These are phyloP conservation scores for Ormyrus thymus DNA, from an alignment of 2,888 invertebrate species.

Conservation along the genomic window DNA sequence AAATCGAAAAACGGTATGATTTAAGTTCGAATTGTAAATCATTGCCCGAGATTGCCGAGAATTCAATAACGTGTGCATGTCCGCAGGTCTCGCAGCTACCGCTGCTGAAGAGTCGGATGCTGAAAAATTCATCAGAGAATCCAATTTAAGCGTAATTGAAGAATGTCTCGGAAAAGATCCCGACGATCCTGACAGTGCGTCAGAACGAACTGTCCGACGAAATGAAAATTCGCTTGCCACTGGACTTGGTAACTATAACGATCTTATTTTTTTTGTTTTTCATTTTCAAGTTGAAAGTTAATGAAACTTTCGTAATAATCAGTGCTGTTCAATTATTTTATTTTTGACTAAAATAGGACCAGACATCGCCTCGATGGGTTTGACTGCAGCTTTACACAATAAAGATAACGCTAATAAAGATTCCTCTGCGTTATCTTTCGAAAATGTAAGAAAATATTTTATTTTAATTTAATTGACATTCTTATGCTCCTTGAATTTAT, in stretches of 20 bases:
- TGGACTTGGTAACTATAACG: constrained; percentile 71
- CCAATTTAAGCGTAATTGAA: constrained; percentile 74
- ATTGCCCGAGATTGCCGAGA: too few species aligned
- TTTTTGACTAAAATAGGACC: constrained; percentile 76
- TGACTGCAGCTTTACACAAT: constrained; percentile 75
- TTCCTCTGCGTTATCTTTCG: constrained; percentile 52
- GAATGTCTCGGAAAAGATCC: constrained; percentile 72
- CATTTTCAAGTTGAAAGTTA: neutral
- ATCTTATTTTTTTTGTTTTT: constrained; percentile 15
- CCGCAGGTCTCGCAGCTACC: constrained; percentile 23
- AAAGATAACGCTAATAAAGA: constrained; percentile 58
- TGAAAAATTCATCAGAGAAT: constrained; percentile 75
- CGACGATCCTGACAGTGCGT: constrained; percentile 62
- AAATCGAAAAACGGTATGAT: constrained; percentile 61
- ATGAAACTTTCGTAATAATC: too few species aligned
- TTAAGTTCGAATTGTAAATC: neutral
- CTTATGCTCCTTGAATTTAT: too few species aligned
- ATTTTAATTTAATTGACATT: constrained; percentile 7
- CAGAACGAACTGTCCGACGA: neutral
- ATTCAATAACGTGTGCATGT: too few species aligned
- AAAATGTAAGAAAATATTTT: constrained; percentile 55
- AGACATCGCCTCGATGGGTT: constrained; percentile 86
- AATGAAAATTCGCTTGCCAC: constrained; percentile 52
- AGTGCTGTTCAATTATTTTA: neutral
- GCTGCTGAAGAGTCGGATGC: constrained; percentile 70